phyloP scores from a whole-genome alignment of 2,113 vertebrate species.

The Chelonoidis abingdonii region DNA sequence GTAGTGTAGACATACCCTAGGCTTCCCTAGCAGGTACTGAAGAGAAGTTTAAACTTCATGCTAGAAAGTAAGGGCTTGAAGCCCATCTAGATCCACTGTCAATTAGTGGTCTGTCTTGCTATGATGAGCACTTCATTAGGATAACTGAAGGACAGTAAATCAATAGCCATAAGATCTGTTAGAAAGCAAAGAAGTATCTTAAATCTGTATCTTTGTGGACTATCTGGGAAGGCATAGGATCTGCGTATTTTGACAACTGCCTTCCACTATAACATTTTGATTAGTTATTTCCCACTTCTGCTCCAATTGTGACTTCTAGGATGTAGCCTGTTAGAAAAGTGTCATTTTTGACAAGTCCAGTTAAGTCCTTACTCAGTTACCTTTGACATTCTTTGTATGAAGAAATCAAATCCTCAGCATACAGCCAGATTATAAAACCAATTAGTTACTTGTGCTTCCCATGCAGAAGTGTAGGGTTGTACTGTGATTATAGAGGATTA shows the following conservation, averaged over 20 bases:
- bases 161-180: neutral
- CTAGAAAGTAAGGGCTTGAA: neutral
- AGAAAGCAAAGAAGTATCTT: neutral
- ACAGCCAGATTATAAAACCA: neutral
- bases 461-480: neutral
- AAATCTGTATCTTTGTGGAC: neutral
- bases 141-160: neutral
- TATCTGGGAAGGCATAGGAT: neutral
- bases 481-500: neutral
- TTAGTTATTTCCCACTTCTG: neutral
- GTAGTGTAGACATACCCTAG: neutral
- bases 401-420: neutral
- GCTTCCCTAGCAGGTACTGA: neutral
- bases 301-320: neutral
- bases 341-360: neutral
- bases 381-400: neutral
- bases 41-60: no score
- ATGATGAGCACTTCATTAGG: neutral
- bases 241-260: neutral
- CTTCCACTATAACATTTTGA: neutral
- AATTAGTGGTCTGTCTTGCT: neutral
- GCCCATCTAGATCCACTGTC: neutral
- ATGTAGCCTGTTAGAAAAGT: neutral
- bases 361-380: neutral
- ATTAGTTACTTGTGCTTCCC: neutral